A percentile compares a stretch with the other conserved stretches of the same genome.
Conservation (phyloP, 1,140 invertebrate species). For the Drosophila teissieri region DNA sequence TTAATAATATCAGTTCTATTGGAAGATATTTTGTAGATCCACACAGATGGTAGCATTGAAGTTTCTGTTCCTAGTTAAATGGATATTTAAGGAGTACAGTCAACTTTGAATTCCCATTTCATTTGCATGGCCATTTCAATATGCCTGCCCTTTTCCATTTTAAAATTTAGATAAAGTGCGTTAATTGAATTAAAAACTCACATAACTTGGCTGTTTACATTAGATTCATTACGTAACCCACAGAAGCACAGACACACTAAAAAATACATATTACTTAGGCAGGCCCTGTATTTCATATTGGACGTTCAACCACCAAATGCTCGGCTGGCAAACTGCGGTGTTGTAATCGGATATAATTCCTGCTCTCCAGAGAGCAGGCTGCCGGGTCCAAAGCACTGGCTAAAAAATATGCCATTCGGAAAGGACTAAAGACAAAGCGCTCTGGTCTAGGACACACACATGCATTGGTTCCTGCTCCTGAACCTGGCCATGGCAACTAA, state of each 20-base stretch:
- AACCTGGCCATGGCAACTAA: conserved; percentile 41
- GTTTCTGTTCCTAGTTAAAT: neutral
- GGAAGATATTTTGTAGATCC: neutral
- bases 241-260: conserved; percentile 12
- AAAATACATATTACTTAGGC: conserved; percentile 40
- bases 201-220: conserved; percentile 36
- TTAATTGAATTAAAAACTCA: conserved; percentile 57
- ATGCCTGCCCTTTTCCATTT: conserved; percentile 20
- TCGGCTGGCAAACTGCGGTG: conserved; percentile 57
- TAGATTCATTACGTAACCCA: conserved; percentile 54
- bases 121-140: conserved; percentile 36
- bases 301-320: conserved; percentile 43
- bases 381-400: conserved; percentile 5
- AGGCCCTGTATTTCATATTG: conserved; percentile 4
- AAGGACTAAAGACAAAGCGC: conserved; percentile 50
- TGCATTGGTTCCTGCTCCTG: conserved; percentile 5
- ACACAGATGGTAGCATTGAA: neutral
- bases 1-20: neutral
- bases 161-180: conserved; percentile 16
- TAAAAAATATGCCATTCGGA: conserved; percentile 9
- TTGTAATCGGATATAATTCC: conserved; percentile 81
- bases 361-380: conserved; percentile 56
- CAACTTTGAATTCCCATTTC: conserved; percentile 3
- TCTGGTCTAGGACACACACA: conserved; percentile 15
- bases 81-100: neutral